Conservation (phyloP, 2,113 vertebrate species). For the Alces alces region DNA sequence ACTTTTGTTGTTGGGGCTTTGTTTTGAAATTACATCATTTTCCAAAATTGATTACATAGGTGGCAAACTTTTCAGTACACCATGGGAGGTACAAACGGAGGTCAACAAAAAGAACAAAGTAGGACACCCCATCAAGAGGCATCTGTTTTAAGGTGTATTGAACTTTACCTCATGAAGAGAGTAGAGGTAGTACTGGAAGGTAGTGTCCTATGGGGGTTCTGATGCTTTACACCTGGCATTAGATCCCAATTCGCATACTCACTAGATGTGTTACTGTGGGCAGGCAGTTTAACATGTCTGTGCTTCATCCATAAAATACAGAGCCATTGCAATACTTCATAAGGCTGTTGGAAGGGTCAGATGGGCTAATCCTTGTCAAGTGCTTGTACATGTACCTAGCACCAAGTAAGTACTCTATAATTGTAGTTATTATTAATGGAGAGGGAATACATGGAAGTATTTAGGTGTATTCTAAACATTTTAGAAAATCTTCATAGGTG, state of each 20-base stretch:
- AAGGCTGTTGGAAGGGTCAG: not conserved
- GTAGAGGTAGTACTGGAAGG: not conserved
- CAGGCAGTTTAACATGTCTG: not conserved
- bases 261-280: not conserved
- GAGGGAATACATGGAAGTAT: not conserved
- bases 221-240: not conserved
- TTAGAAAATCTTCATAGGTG: not conserved
- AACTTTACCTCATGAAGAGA: not conserved
- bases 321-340: not conserved
- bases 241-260: not conserved
- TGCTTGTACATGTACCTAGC: not conserved
- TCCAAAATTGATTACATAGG: not conserved
- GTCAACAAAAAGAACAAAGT: not conserved
- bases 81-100: not conserved
- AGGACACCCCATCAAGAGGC: not conserved
- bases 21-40: slow-evolving; percentile 1
- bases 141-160: not conserved
- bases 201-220: not conserved
- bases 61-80: not conserved
- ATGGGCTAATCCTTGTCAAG: not conserved
- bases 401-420: not conserved
- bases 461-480: not conserved
- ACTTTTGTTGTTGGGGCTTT: not conserved
- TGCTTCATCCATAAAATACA: not conserved
- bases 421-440: not conserved